Evolutionary conservation across 2,888 invertebrate species (phyloP), one percentile per base, ranked within the genome.

Genomic region (Tinea semifulvella): DNA sequence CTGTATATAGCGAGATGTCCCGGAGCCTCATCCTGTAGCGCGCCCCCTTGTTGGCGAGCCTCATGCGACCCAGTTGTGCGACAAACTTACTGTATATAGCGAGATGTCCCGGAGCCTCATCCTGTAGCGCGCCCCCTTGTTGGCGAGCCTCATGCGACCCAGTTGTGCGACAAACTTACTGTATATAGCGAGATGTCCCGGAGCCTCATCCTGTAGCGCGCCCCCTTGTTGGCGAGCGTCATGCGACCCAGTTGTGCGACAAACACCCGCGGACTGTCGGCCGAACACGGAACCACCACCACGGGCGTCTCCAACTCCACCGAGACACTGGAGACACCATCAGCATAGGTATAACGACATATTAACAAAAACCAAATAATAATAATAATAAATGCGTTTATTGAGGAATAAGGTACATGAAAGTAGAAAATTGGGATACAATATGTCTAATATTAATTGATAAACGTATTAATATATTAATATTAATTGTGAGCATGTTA

Each of bases 221-320:
- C 61, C 60, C 53, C 56, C 50, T 57, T 57, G 66, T 71, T 72
- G 67, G 58, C 28, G 17, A 46, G 44, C 18, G 88, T 86, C 65
- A 96, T 96, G 64, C 92, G 90, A 27, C 97, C 97, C 51, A 98
- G 84, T 82, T 96, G 96, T 11, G 94, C 94, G 28, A 97, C 92
- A 54, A 96, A 84, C 44, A 96, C 95, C 62, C 94, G 89, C 8
- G 87, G 61, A 66, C 94, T 94, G 53, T 84, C 84, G 20, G 89
- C 85, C 7, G 87, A 85, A 50, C 93, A 84, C 0, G 97, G 96
- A 44, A 97, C 71, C 47, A 97, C 91, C 52, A 97, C 85, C 35
- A 97, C 94, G 0, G 98, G 98, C 43, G 94, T 95, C 66, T 96
- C 93, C 55, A 97, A 79, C 49, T 92, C 85, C 42, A 96, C 83